Percentiles rank a stretch among this genome's conserved stretches.
phyloP scores from a whole-genome alignment of 2,797 vertebrate genomes.

The Muscicapa comitata region DNA sequence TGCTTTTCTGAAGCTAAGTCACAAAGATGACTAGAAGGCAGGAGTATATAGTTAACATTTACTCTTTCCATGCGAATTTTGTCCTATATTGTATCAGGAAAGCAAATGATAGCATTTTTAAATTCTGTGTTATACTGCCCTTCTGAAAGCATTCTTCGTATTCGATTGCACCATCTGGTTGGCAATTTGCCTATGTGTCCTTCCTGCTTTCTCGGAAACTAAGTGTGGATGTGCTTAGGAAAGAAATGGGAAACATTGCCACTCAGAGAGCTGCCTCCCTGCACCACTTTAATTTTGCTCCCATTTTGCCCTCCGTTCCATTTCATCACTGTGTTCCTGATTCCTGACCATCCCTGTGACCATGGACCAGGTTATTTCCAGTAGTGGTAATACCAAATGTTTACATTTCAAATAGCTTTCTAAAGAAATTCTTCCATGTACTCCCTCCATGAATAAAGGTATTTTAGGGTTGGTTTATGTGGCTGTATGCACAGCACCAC shows the following conservation, averaged over 20 bases:
- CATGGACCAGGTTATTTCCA: background rate
- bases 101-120: background rate
- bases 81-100: background rate
- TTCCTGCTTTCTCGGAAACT: constrained; percentile 37
- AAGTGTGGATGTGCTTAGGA: background rate
- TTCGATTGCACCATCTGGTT: background rate
- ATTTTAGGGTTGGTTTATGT: background rate
- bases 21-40: background rate
- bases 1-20: background rate
- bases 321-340: background rate
- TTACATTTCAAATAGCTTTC: background rate
- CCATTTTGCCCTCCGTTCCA: background rate
- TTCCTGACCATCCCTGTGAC: background rate
- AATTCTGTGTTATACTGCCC: background rate
- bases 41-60: background rate
- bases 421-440: background rate
- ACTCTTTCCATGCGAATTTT: background rate
- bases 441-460: background rate
- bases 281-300: background rate
- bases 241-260: background rate
- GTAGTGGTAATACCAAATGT: rapidly evolving
- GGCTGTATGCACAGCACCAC: background rate
- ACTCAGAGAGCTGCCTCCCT: background rate
- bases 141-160: background rate
- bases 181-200: constrained; percentile 26